Evolutionary conservation across 2,113 vertebrate species (phyloP).

Genomic region (Regulus satrapa): DNA sequence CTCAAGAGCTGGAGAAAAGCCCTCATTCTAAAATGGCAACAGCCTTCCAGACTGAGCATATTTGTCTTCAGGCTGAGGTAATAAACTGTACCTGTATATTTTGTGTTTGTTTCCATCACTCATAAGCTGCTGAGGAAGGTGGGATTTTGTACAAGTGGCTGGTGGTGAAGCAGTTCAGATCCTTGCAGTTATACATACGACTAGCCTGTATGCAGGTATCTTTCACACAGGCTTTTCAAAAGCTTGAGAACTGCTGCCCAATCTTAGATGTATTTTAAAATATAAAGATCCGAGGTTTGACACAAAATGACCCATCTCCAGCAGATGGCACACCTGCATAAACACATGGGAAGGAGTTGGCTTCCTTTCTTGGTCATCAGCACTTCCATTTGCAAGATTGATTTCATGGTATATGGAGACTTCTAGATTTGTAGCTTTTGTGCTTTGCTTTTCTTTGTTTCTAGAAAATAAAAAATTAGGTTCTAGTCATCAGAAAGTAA

Average conservation of each 20-base stretch:
- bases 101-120: not conserved
- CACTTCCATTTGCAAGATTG: not conserved
- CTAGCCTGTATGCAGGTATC: not conserved
- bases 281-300: not conserved
- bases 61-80: not conserved
- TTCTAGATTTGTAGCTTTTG: not conserved
- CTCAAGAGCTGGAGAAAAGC: not conserved
- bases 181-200: not conserved
- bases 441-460: not conserved
- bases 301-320: conserved; percentile 3
- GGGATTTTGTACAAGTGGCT: not conserved
- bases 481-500: not conserved
- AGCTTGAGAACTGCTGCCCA: not conserved
- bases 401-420: not conserved
- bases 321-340: conserved; percentile 60
- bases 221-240: not conserved
- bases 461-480: not conserved
- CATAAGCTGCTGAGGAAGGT: not conserved
- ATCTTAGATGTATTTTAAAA: not conserved
- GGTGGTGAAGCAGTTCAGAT: not conserved
- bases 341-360: not conserved
- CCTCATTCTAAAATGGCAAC: not conserved
- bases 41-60: not conserved
- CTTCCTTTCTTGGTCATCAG: not conserved
- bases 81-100: not conserved